These are phyloP conservation scores for Conger conger DNA, from an alignment of 2,113 vertebrate genomes.

Conservation along the genomic window DNA sequence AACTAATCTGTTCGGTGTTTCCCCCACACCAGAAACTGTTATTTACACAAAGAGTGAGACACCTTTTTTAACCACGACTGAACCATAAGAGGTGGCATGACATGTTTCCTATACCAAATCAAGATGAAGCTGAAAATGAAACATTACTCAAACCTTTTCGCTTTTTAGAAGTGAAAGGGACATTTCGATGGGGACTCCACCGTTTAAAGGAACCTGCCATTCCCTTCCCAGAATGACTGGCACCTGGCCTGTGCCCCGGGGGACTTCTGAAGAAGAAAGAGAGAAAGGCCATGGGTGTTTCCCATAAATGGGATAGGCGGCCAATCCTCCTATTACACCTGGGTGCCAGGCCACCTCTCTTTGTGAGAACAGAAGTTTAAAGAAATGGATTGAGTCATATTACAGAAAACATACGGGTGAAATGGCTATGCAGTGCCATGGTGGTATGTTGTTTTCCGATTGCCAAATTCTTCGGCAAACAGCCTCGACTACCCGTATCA, in stretches of 20 bases:
- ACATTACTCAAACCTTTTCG: not conserved
- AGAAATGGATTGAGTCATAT: no score
- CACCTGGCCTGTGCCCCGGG: not conserved
- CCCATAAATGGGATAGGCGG: not conserved
- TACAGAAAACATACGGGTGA: no score
- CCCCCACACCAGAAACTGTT: not conserved
- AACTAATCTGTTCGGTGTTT: not conserved
- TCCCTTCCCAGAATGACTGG: not conserved
- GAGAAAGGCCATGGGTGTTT: not conserved
- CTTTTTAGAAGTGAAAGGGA: not conserved
- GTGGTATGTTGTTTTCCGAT: no score
- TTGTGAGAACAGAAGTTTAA: no score
- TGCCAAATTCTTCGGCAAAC: no score
- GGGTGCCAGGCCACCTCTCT: not conserved
- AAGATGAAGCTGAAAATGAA: not conserved
- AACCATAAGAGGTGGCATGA: not conserved
- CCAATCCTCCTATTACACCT: not conserved
- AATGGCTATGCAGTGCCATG: no score
- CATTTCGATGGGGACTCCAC: not conserved
- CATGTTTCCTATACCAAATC: not conserved
- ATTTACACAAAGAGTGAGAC: not conserved
- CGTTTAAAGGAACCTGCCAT: not conserved
- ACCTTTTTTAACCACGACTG: not conserved
- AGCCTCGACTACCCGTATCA: no score
- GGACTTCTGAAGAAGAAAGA: not conserved